Base-by-base conservation (phyloP, 2,797 vertebrate species). In the Loriculus beryllinus region DNA sequence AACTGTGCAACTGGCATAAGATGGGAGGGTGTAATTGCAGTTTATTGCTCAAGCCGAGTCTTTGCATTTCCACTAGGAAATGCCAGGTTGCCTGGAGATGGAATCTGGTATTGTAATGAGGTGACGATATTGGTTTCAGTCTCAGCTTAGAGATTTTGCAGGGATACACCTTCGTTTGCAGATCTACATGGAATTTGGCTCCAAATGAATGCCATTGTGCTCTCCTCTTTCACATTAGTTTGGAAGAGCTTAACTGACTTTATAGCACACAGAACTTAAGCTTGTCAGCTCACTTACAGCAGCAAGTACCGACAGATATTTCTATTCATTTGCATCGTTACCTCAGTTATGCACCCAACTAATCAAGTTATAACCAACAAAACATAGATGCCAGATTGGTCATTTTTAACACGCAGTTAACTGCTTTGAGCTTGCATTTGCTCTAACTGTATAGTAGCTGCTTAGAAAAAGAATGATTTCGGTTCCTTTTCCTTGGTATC, bases 171-270 rank as follows among this genome's bases (percentile, higher is more conserved):
- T 72, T 86, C 14, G 3, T 82, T 69, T 83, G 43, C 49, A 82
- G 63, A 75, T 69, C 47, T 23, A 35, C 7, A 3, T 79, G 51
- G 69, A 91, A 78, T 95, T 79, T 59, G 43, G 22, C 51, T 90
- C 37, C 51, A 64, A 79, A 64, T 70, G 82, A 35, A 47, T 82
- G 42, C 52, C 9, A 8, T 86, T 81, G 37, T 54, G 40, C 89
- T 85, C 35, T 75, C 19, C 35, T 86, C 59, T 87, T 86, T 90
- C 77, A 51, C 3, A 0, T 40, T 40, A 48, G 14, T 81, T 90
- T 95, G 65, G 37, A 83, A 67, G 62, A 67, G 37, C 33, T 81
- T 91, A 93, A 39, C 49, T 93, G 76, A 82, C 72, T 78, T 92
- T 62, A 22, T 78, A 49, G 26, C 35, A 25, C 22, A 18, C 15